phyloP scores from a whole-genome alignment of 2,113 vertebrate genomes.

The Elachura formosa region DNA sequence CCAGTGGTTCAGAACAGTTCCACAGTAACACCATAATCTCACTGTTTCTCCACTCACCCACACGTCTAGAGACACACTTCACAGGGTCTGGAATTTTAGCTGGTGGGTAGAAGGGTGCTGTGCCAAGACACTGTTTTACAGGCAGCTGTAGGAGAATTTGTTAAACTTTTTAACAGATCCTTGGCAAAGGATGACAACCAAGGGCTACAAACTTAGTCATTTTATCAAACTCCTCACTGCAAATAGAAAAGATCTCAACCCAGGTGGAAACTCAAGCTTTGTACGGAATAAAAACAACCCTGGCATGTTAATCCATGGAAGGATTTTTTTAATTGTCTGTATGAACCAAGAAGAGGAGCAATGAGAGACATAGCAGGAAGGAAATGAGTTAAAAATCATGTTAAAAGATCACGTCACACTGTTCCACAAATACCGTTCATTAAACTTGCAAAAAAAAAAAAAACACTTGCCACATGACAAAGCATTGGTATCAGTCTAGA shows the following conservation, averaged over 20 bases:
- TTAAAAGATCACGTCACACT: not conserved
- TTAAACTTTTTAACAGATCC: not conserved
- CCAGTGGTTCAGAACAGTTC: not conserved
- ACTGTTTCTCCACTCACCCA: not conserved
- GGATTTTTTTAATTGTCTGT: not conserved
- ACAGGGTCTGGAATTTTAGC: not conserved
- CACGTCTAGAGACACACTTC: not conserved
- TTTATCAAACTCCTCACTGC: not conserved
- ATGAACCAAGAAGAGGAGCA: not conserved
- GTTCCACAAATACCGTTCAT: not conserved
- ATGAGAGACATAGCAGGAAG: not conserved
- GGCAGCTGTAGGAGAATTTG: not conserved
- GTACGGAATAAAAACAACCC: not conserved
- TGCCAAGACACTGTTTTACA: not conserved
- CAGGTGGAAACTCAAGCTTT: not conserved
- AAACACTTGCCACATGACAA: accelerated
- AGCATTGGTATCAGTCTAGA: not conserved
- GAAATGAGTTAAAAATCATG: not conserved
- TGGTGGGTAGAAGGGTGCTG: not conserved
- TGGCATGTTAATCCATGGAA: not conserved
- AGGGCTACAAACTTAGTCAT: not conserved
- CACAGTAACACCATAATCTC: not conserved
- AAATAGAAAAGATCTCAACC: not conserved
- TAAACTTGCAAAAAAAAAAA: not conserved
- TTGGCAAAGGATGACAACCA: not conserved